These are phyloP conservation scores for Umimayanthus chanpuru DNA, from an alignment of 92 coral and sea anemone genomes.

Conservation along the genomic window DNA sequence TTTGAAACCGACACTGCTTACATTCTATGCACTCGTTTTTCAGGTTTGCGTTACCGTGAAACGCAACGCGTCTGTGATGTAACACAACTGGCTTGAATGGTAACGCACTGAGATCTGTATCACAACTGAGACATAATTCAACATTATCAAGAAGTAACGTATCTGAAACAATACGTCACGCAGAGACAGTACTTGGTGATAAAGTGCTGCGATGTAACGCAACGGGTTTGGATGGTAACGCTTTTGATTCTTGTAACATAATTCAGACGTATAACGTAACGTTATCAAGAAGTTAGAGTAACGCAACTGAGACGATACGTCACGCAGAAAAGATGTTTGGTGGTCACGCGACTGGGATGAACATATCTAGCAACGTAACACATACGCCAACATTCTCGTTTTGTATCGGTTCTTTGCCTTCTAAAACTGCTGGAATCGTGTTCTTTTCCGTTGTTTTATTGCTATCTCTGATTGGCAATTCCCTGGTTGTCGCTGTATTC, in stretches of 20 bases:
- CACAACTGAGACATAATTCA: background rate
- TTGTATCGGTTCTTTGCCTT: conserved; percentile 16
- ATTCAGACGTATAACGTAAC: background rate
- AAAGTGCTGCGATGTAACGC: background rate
- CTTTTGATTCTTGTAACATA: background rate
- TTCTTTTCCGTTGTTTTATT: background rate
- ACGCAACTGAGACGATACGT: background rate
- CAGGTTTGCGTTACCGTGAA: too few species aligned
- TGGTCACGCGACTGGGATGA: background rate
- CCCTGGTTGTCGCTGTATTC: conserved; percentile 15
- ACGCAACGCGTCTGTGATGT: background rate
- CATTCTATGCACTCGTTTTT: background rate
- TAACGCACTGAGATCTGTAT: background rate
- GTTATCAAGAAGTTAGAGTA: background rate
- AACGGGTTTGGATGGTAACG: conserved; percentile 7
- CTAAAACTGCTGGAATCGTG: conserved; percentile 3
- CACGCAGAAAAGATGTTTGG: background rate
- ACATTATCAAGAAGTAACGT: background rate
- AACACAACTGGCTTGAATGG: background rate
- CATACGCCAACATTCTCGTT: background rate
- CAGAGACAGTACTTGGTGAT: too few species aligned
- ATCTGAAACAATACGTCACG: background rate
- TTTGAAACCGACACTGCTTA: background rate
- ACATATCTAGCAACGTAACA: background rate
- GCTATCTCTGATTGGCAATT: conserved; percentile 1